Evolutionary conservation across 2,888 invertebrate species (phyloP), one percentile per base, ranked within the genome.

Genomic region (Notodonta dromedarius): DNA sequence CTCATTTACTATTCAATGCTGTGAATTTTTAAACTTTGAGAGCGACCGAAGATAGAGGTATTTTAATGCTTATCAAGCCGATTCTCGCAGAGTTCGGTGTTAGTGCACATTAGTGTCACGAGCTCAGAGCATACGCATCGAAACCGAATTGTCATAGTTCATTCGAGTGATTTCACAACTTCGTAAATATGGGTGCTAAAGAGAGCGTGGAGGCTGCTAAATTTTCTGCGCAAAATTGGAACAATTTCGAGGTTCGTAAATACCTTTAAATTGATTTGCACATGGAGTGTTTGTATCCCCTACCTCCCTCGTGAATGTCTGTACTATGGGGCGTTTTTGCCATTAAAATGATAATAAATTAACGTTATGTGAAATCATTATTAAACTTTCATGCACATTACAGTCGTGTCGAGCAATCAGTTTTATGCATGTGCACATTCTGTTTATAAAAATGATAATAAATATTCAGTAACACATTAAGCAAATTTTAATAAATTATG

Each of bases 171-270:
- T 88, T 84, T 88, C 88, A 89, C 89, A 82, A 87, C 83, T 89
- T 85, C 87, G 84, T 91, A 91, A 94, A 93, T 89, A 96, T 96
- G 96, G 96, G 96, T 93, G 96, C 96, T 90, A 96, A 96, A 95
- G 96, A 96, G 90, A 96, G 96, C 94, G 96, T 96, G 90, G 96
- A 96, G 91, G 96, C 96, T 86, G 96, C 96, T 88, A 96, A 96
- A 95, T 95, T 96, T 94, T 96, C 96, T 94, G 95, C 96, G 93
- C 96, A 96, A 94, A 96, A 96, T 94, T 96, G 96, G 96, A 96
- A 95, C 94, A 96, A 96, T 93, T 94, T 96, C 86, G 96, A 96
- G 96, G 96, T 96, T 95, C 94, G 94, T 94, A 94, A 89, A 73
- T 82, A 90, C 85, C 87, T 88, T 89, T 87, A 85, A 88, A 88